Conservation (phyloP, 2,888 invertebrate species). For the Leptopterna dolabrata region DNA sequence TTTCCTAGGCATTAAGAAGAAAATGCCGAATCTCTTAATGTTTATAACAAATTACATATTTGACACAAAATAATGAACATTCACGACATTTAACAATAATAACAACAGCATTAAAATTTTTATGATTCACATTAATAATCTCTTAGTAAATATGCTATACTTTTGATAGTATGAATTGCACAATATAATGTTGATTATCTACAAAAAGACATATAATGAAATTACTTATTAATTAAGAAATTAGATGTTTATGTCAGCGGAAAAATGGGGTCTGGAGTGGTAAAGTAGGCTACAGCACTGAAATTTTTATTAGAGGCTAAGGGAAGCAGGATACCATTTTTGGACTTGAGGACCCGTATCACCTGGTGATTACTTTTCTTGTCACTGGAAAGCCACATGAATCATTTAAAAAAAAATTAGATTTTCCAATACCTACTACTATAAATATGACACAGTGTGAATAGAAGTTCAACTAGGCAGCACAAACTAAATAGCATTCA, state of each 20-base stretch:
- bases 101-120: slow-evolving; percentile 49
- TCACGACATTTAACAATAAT: slow-evolving; percentile 52
- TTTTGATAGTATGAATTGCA: slow-evolving; percentile 45
- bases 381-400: no score
- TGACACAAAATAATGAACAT: slow-evolving; percentile 55
- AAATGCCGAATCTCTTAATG: slow-evolving; percentile 47
- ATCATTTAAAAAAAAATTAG: no score
- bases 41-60: slow-evolving; percentile 46
- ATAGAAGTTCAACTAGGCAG: no score
- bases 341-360: no score
- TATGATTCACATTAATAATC: slow-evolving; percentile 44
- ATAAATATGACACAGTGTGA: no score
- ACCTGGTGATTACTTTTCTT: no score
- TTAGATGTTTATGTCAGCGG: no score
- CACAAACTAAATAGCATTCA: no score
- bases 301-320: not conserved
- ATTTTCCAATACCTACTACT: no score
- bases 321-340: no score
- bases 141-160: slow-evolving; percentile 43
- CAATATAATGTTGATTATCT: slow-evolving; percentile 53
- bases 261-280: not conserved
- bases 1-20: slow-evolving; percentile 43
- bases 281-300: not conserved
- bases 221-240: no score
- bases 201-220: slow-evolving; percentile 22